Conservation (phyloP, 92 coral and sea anemone species). For the Heteractis magnifica region DNA sequence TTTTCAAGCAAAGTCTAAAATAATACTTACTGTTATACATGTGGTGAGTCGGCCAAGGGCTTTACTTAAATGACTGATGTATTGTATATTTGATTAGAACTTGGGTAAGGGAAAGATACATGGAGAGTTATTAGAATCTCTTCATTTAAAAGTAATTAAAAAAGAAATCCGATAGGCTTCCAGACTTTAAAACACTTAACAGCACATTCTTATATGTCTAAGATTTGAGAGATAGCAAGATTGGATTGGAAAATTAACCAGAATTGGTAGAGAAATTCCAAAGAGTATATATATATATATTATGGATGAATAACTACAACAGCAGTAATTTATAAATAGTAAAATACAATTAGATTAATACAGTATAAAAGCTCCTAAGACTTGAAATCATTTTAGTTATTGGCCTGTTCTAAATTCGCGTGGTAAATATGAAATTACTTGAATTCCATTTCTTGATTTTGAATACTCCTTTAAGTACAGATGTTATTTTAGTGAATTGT, state of each 20-base stretch:
- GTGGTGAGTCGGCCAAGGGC: neutral
- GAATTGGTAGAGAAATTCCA: no score
- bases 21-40: neutral
- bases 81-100: conserved; percentile 12
- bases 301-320: no score
- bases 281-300: no score
- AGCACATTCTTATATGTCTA: neutral
- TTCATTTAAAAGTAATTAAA: conserved; percentile 1
- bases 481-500: neutral
- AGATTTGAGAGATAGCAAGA: no score
- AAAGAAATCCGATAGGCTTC: neutral
- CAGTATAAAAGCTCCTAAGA: no score
- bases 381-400: no score
- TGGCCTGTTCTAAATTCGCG: neutral
- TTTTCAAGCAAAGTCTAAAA: conserved; percentile 17
- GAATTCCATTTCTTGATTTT: neutral
- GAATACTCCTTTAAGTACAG: neutral
- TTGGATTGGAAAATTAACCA: neutral
- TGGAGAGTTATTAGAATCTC: neutral
- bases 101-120: neutral
- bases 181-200: neutral
- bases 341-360: no score
- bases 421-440: neutral
- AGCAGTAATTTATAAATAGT: no score
- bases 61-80: neutral